Evolutionary conservation across 2,113 vertebrate genomes (phyloP).

Genomic region (Nothobranchius kuhntae): DNA sequence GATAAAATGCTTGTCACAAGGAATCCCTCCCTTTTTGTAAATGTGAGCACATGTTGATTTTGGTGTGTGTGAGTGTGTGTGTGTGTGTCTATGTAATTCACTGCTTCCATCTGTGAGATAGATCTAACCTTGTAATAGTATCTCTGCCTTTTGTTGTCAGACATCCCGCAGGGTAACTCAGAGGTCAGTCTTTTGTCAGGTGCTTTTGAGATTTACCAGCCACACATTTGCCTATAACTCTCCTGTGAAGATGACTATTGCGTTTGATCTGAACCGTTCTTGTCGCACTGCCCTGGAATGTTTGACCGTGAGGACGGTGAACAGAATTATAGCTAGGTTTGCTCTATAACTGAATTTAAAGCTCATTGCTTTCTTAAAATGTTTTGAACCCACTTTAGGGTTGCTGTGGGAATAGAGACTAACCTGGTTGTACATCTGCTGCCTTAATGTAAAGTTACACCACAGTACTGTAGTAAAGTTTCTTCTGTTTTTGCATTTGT

Average conservation of each 20-base stretch:
- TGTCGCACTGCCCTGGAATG: no score
- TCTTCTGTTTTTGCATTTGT: no score
- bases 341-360: constrained; percentile 4
- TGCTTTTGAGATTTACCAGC: constrained; percentile 61
- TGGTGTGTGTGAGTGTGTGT: constrained; percentile 3
- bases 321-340: background rate
- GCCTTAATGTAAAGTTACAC: background rate
- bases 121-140: constrained; percentile 56
- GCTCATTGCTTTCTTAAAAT: background rate
- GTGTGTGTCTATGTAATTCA: constrained; percentile 10
- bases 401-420: background rate
- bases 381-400: background rate
- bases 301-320: background rate
- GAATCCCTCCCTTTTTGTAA: constrained; percentile 42
- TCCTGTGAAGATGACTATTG: constrained; percentile 26
- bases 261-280: constrained; percentile 26
- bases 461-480: no score
- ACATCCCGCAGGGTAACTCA: constrained; percentile 58
- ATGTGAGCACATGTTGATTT: constrained; percentile 19
- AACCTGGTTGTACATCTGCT: background rate
- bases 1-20: constrained; percentile 31
- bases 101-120: constrained; percentile 40
- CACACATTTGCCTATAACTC: constrained; percentile 17
- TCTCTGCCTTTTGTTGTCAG: constrained; percentile 57
- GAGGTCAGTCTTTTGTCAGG: constrained; percentile 59